Conservation (phyloP, 2,888 invertebrate species). For the Leucophora obtusa region DNA sequence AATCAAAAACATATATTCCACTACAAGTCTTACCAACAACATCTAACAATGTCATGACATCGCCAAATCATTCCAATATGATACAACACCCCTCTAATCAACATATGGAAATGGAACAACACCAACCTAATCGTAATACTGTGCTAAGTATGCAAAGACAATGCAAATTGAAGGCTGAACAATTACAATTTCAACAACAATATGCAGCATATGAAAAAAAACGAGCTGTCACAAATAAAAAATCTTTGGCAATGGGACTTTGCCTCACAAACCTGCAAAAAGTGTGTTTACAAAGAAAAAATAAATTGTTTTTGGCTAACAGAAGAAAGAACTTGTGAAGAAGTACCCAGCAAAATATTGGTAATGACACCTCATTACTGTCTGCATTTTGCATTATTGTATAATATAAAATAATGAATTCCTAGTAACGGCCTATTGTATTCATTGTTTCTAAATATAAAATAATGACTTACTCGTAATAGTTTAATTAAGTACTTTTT, state of each 20-base stretch:
- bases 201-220: constrained; percentile 65
- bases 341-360: no score
- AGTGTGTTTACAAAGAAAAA: constrained; percentile 2
- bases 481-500: no score
- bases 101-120: constrained; percentile 68
- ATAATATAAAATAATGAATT: no score
- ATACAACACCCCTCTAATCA: constrained; percentile 62
- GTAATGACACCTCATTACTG: no score
- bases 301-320: constrained; percentile 16
- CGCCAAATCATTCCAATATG: constrained; percentile 71
- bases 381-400: no score
- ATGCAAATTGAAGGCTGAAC: constrained; percentile 67
- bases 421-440: no score
- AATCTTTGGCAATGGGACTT: constrained; percentile 3
- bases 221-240: constrained; percentile 54
- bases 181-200: constrained; percentile 67
- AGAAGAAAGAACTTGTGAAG: background rate
- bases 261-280: constrained; percentile 38
- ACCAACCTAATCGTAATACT: constrained; percentile 71
- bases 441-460: no score
- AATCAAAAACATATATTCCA: background rate
- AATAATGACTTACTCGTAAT: no score
- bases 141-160: constrained; percentile 68
- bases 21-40: background rate
- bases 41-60: constrained; percentile 32